Conservation (phyloP, 2,113 vertebrate species). For the Labeo rohita region DNA sequence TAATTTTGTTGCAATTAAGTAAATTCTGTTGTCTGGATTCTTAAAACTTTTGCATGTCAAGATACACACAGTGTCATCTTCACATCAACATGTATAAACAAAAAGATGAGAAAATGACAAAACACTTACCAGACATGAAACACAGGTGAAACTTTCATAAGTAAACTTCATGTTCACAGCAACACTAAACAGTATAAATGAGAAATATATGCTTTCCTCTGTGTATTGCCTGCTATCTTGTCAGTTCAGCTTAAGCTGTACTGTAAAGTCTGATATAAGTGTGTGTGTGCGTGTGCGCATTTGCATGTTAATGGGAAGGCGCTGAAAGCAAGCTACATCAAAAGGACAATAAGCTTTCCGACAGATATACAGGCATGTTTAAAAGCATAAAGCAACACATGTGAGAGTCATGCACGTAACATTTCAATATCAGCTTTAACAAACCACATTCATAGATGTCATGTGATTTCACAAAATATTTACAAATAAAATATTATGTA, state of each 20-base stretch:
- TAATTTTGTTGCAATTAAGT: neutral
- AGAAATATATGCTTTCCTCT: neutral
- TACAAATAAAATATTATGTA: neutral
- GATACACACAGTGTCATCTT: neutral
- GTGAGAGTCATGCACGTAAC: neutral
- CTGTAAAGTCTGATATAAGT: neutral
- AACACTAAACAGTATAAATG: neutral
- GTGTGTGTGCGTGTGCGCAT: neutral
- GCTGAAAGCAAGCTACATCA: neutral
- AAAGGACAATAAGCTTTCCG: neutral
- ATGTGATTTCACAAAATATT: neutral
- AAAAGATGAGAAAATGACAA: neutral
- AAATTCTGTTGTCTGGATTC: neutral
- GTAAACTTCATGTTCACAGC: neutral
- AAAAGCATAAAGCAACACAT: neutral
- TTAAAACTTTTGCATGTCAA: neutral
- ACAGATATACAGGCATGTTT: neutral
- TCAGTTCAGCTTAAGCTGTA: neutral
- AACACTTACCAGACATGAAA: conserved; percentile 16
- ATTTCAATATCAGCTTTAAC: neutral
- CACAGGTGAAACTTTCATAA: neutral
- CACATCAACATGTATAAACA: neutral
- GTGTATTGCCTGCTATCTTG: neutral
- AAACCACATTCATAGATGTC: neutral
- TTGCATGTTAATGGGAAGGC: conserved; percentile 16